A percentile compares a stretch with the other conserved stretches of the same genome.
phyloP scores from a whole-genome alignment of 2,113 vertebrate species.

The Tamias sibiricus region DNA sequence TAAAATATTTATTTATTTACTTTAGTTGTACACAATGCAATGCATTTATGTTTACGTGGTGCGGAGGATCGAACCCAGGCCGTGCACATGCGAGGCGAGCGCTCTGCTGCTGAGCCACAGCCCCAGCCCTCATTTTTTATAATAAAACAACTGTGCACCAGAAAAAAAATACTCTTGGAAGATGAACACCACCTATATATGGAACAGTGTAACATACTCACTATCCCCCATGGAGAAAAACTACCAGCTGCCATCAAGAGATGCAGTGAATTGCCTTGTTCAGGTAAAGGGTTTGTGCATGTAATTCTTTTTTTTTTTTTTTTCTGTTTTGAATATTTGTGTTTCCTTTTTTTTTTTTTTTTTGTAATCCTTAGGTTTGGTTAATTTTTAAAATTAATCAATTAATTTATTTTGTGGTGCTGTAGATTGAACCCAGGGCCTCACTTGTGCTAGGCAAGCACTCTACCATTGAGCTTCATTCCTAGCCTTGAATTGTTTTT shows the following conservation, averaged over 20 bases:
- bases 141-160: background rate
- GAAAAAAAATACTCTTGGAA: background rate
- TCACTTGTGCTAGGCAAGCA: background rate
- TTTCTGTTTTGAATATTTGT: background rate
- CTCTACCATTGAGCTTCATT: background rate
- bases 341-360: background rate
- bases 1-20: too few species aligned
- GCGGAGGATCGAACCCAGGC: too few species aligned
- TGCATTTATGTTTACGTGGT: too few species aligned
- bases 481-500: background rate
- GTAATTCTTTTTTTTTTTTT: background rate
- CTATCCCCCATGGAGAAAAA: background rate
- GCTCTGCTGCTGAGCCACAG: too few species aligned
- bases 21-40: too few species aligned
- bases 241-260: background rate
- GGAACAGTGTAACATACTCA: background rate
- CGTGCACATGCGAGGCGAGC: too few species aligned
- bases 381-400: background rate
- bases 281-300: background rate
- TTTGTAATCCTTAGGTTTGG: background rate
- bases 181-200: background rate
- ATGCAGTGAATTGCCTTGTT: background rate
- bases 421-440: background rate
- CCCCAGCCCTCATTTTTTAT: too few species aligned
- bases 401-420: background rate